Evolutionary conservation across 2,113 vertebrate species (phyloP).

Genomic region (Rutilus rutilus): DNA sequence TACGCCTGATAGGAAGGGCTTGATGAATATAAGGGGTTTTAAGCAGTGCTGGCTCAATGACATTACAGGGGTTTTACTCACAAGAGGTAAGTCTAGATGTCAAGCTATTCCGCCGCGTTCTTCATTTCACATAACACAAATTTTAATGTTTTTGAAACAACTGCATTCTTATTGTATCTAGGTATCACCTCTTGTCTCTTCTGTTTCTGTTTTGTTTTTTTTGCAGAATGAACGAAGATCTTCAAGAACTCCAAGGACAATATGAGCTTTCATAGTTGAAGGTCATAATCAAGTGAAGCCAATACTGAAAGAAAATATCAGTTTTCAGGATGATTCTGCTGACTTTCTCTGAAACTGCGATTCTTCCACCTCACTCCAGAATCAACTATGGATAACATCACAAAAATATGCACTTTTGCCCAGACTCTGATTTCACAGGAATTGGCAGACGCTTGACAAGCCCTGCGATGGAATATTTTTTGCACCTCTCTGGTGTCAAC

Average conservation of each 20-base stretch:
- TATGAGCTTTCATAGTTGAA: conserved; percentile 1
- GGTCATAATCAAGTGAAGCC: conserved; percentile 1
- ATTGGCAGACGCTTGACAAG: neutral
- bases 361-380: conserved; percentile 2
- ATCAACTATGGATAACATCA: conserved; percentile 29
- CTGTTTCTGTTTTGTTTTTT: neutral
- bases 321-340: conserved; percentile 42
- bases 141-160: neutral
- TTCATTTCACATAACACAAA: neutral
- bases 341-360: conserved; percentile 4
- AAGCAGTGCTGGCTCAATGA: conserved; percentile 4
- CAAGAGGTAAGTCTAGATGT: conserved; percentile 11
- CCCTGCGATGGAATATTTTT: neutral
- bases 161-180: neutral
- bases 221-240: conserved; percentile 5
- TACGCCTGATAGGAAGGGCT: conserved; percentile 2
- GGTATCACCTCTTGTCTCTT: neutral
- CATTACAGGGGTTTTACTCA: conserved; percentile 15
- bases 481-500: conserved; percentile 8
- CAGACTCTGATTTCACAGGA: conserved; percentile 23
- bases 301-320: neutral
- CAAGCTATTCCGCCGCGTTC: neutral
- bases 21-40: conserved; percentile 35
- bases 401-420: conserved; percentile 1
- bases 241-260: neutral